Evolutionary conservation across 2,113 vertebrate species (phyloP).

Genomic region (Erythrolamprus reginae): DNA sequence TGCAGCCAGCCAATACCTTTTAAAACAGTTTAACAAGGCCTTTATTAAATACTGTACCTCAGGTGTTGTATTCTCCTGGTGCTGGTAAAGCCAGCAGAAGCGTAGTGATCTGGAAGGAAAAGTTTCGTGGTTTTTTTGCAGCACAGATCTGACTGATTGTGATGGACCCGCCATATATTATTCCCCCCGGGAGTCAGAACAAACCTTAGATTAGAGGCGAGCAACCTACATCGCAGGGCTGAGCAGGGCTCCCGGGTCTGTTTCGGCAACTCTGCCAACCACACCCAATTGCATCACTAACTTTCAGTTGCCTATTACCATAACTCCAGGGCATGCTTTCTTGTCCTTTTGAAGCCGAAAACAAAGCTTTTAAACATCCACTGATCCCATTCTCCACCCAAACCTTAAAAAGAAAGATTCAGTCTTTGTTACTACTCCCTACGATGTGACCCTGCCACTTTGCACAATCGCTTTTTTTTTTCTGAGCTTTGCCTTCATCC

Average conservation of each 20-base stretch:
- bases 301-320: neutral
- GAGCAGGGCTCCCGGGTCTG: neutral
- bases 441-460: neutral
- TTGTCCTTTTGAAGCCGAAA: neutral
- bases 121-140: neutral
- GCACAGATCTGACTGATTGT: no score
- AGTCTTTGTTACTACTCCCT: neutral
- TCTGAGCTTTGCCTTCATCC: neutral
- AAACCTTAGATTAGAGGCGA: neutral
- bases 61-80: neutral
- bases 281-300: neutral
- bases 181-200: neutral
- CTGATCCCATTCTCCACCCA: neutral
- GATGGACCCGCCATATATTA: neutral
- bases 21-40: neutral
- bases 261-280: neutral
- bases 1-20: fast-evolving
- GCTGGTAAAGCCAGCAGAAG: neutral
- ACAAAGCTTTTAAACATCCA: neutral
- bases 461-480: neutral
- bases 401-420: neutral
- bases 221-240: neutral
- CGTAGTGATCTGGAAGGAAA: no score
- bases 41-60: neutral
- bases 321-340: neutral